These are phyloP conservation scores for Synanceia verrucosa DNA, from an alignment of 2,797 vertebrate genomes.

Conservation along the genomic window DNA sequence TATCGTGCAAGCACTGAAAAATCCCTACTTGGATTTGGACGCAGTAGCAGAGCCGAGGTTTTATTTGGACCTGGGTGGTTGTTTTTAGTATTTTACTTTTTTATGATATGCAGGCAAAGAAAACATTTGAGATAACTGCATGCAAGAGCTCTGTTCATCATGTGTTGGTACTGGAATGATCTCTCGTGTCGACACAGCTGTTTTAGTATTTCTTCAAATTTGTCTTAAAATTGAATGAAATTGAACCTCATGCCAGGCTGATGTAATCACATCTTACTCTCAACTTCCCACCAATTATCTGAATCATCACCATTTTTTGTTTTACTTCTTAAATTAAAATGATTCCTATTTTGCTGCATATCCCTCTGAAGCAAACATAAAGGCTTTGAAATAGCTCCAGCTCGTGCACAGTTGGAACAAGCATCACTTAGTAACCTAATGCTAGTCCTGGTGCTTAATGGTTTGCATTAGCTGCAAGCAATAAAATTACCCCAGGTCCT, in stretches of 20 bases:
- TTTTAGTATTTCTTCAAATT: constrained; percentile 41
- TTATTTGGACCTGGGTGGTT: constrained; percentile 30
- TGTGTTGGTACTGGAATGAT: neutral
- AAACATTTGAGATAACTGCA: constrained; percentile 6
- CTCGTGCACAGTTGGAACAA: constrained; percentile 60
- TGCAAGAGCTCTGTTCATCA: neutral
- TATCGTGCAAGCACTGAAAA: constrained; percentile 34
- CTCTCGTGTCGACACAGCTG: neutral
- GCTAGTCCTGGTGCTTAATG: constrained; percentile 86
- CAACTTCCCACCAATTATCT: constrained; percentile 55
- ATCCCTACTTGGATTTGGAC: constrained; percentile 37
- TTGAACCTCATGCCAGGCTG: constrained; percentile 34
- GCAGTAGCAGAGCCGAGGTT: constrained; percentile 12
- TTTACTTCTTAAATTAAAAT: constrained; percentile 63
- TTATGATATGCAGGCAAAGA: neutral
- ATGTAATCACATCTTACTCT: constrained; percentile 57
- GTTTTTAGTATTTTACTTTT: constrained; percentile 20
- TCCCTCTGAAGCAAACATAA: constrained; percentile 45
- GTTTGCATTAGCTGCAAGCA: constrained; percentile 91
- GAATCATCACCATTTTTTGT: constrained; percentile 52
- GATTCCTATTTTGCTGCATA: constrained; percentile 40
- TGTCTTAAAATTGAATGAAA: constrained; percentile 52
- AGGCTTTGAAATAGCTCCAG: constrained; percentile 75
- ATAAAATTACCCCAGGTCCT: constrained; percentile 90
- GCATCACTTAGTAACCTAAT: constrained; percentile 82